These are phyloP conservation scores for Epistrophella euchroma DNA, from an alignment of 2,888 invertebrate species.

Conservation along the genomic window DNA sequence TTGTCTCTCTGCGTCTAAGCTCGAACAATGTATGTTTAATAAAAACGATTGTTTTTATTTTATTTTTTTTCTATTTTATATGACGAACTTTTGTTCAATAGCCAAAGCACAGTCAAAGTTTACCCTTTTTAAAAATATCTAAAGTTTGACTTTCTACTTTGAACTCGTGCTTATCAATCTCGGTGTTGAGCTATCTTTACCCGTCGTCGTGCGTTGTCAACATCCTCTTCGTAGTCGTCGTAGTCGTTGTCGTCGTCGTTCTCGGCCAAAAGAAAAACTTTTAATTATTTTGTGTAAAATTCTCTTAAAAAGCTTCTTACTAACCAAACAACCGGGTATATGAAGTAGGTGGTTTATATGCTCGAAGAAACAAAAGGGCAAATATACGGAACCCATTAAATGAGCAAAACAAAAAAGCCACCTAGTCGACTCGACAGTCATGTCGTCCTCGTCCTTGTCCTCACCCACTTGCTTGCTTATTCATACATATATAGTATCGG, in stretches of 20 bases:
- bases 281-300: conserved; percentile 73
- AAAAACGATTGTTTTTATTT: not conserved
- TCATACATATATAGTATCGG: not conserved
- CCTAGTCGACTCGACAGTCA: not conserved
- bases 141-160: conserved; percentile 64
- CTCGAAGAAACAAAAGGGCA: conserved; percentile 58
- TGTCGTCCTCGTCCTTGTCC: not conserved
- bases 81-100: conserved; percentile 57
- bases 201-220: not conserved
- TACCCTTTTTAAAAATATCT: conserved; percentile 49
- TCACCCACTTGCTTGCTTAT: not conserved
- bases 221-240: not conserved
- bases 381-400: conserved; percentile 53
- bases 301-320: conserved; percentile 71
- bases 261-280: conserved; percentile 3
- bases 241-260: not conserved
- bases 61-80: conserved; percentile 4
- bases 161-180: conserved; percentile 69
- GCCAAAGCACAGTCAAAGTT: conserved; percentile 50
- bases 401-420: conserved; percentile 42
- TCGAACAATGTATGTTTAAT: conserved; percentile 2
- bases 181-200: conserved; percentile 40
- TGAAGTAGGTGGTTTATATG: conserved; percentile 55
- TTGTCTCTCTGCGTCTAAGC: not conserved
- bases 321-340: conserved; percentile 66